Evolutionary conservation across 2,888 invertebrate genomes (phyloP).

Genomic region (Perizoma flavofasciatum): DNA sequence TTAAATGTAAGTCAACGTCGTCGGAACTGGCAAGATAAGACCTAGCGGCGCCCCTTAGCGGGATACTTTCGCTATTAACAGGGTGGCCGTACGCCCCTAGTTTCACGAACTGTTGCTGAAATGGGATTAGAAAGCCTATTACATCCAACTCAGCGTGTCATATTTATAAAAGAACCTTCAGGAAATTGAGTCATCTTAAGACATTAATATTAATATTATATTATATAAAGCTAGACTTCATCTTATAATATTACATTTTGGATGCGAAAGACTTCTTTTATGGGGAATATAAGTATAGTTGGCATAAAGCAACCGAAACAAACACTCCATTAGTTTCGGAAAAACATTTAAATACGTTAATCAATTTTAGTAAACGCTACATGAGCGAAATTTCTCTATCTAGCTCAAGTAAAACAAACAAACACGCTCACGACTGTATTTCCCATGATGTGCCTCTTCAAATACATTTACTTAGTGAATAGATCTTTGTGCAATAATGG

Average conservation of each 20-base stretch:
- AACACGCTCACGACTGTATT: too few species aligned
- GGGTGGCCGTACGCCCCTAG: slow-evolving; percentile 60
- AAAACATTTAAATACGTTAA: too few species aligned
- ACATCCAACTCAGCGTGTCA: slow-evolving; percentile 46
- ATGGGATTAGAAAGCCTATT: slow-evolving; percentile 62
- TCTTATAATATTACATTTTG: neutral
- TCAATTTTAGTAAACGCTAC: too few species aligned
- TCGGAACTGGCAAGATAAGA: slow-evolving; percentile 73
- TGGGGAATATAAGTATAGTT: too few species aligned
- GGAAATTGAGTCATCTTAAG: slow-evolving; percentile 26
- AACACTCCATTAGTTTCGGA: too few species aligned
- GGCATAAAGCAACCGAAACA: too few species aligned
- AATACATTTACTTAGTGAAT: too few species aligned
- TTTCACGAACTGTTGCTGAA: slow-evolving; percentile 58
- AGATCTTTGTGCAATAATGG: too few species aligned
- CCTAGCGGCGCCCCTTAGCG: slow-evolving; percentile 68
- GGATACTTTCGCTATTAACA: slow-evolving; percentile 73
- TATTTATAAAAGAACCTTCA: slow-evolving; percentile 44
- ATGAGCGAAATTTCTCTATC: too few species aligned
- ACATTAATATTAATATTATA: slow-evolving; percentile 13
- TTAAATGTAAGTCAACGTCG: slow-evolving; percentile 77
- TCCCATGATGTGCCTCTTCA: too few species aligned
- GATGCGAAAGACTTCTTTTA: neutral
- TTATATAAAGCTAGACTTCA: neutral
- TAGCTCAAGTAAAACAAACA: too few species aligned